Base-by-base conservation (phyloP, 2,888 invertebrate genomes). In the Drosophila glabriapex region DNA sequence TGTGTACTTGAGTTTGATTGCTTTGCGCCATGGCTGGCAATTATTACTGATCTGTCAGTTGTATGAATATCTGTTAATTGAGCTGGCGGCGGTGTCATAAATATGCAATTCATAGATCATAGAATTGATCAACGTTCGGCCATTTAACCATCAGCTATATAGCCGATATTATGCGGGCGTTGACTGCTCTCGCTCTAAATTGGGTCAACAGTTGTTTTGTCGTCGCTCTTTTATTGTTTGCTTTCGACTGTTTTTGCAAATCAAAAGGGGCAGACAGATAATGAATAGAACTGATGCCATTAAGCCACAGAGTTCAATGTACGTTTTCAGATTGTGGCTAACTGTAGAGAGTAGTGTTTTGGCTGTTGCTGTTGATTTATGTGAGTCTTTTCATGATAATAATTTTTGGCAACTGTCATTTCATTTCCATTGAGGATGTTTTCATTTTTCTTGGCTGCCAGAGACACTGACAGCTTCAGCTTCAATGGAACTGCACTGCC, bases 401-500 rank as follows among this genome's bases (percentile, higher is more conserved):
- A 61, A 33, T 70, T 56, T 70, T 74, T 54, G 75, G 55, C 46
- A 58, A 59, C 50, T 76, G 74, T 33, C 54, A 78, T 66, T 55
- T 49, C 54, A 35, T n/a, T 61, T 16, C 52, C 53, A 33, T 35
- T 75, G 50, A 59, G 46, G 68, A 55, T 55, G 64, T 58, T 33
- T 43, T n/a, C 22, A 39, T 46, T 49, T 37, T 55, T 37, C 19
- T 28, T 59, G 58, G 3, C 52, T 28, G 37, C 28, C 62, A 16
- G 46, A 16, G 46, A 7, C n/a, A 67, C 62, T 76, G 78, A 72
- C 75, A 78, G 56, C 64, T 76, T 85, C 73, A 88, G 56, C 66
- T 73, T 83, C 76, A 88, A 68, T 80, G 77, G 81, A 78, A 72
- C 54, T 69, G 77, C 78, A 67, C 50, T 71, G 86, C 89, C 89